These are phyloP conservation scores for Troides oblongomaculatus DNA, from an alignment of 2,888 invertebrate genomes.

Conservation along the genomic window DNA sequence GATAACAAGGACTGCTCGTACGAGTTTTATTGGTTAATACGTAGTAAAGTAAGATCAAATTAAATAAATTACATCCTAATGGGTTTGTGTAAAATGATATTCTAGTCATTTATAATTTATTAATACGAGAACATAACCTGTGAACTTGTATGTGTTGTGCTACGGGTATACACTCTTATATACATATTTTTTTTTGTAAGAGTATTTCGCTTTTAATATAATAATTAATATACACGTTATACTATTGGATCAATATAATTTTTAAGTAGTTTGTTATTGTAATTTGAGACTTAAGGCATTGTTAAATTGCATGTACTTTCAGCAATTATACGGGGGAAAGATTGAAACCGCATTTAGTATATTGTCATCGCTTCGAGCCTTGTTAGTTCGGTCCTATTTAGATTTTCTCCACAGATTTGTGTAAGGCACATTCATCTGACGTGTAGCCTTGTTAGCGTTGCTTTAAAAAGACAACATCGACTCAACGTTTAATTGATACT, in stretches of 20 bases:
- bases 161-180: too few relatives aligned
- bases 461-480: neutral
- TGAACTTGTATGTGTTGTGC: too few relatives aligned
- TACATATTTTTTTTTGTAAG: too few relatives aligned
- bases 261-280: too few relatives aligned
- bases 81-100: neutral
- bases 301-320: too few relatives aligned
- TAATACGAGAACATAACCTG: too few relatives aligned
- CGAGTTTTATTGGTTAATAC: slow-evolving; percentile 18
- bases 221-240: too few relatives aligned
- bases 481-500: slow-evolving; percentile 1
- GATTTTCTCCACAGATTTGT: slow-evolving; percentile 1
- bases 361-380: neutral
- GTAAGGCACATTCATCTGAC: neutral
- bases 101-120: neutral
- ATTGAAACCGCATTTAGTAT: neutral
- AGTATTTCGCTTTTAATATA: too few relatives aligned
- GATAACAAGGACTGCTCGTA: slow-evolving; percentile 11
- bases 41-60: slow-evolving; percentile 12
- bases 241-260: too few relatives aligned
- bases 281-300: too few relatives aligned
- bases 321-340: neutral
- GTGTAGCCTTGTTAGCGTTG: neutral
- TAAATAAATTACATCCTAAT: slow-evolving; percentile 4
- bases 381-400: neutral